A percentile compares a stretch with the other conserved stretches of the same genome.
Evolutionary conservation across 2,888 invertebrate species (phyloP).

Genomic region (Muschampia plurimacula): DNA sequence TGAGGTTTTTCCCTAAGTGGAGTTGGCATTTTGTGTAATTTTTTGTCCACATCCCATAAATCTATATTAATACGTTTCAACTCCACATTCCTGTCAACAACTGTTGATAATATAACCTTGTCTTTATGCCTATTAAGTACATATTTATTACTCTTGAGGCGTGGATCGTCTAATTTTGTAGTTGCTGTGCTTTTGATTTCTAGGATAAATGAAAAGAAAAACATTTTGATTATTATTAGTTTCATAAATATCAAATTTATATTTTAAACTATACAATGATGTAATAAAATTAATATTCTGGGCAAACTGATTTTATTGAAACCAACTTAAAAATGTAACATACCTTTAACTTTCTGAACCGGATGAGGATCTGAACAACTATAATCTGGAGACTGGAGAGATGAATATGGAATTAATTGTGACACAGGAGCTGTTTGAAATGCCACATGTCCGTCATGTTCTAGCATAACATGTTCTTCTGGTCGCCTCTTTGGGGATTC

Average conservation of each 20-base stretch:
- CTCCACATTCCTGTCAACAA: constrained; percentile 56
- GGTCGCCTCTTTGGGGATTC: constrained; percentile 48
- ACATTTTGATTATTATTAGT: not conserved
- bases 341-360: constrained; percentile 62
- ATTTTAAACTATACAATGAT: too few relatives aligned
- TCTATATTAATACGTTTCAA: constrained; percentile 57
- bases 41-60: constrained; percentile 54
- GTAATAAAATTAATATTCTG: too few relatives aligned
- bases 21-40: constrained; percentile 35
- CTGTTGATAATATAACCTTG: constrained; percentile 54
- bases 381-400: constrained; percentile 70
- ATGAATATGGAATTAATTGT: constrained; percentile 15
- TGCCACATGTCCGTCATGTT: constrained; percentile 41
- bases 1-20: constrained; percentile 41
- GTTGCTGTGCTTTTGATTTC: constrained; percentile 65
- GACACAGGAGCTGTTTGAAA: constrained; percentile 10
- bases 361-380: constrained; percentile 44
- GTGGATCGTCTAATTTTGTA: constrained; percentile 66
- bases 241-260: too few relatives aligned
- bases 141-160: constrained; percentile 65
- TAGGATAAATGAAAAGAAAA: constrained; percentile 55
- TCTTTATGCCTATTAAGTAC: constrained; percentile 54
- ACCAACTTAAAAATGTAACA: constrained; percentile 20
- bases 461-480: constrained; percentile 45
- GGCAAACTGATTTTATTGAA: too few relatives aligned